phyloP scores from a whole-genome alignment of 2,797 vertebrate species.

The Siniperca scherzeri region DNA sequence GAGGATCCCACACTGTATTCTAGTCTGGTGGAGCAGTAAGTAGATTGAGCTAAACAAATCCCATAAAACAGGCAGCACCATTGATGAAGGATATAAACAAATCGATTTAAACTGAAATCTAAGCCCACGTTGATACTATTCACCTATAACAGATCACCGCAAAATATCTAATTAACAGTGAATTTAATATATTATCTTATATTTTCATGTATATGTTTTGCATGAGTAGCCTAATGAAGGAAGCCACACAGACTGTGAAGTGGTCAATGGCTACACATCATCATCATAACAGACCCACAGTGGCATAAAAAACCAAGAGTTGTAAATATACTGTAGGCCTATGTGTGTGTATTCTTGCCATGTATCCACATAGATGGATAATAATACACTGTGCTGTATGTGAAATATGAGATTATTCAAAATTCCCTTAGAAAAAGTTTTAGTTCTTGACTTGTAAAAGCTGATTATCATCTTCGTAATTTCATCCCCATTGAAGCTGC shows the following conservation, averaged over 20 bases:
- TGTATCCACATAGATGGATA: neutral
- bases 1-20: conserved; percentile 12
- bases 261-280: neutral
- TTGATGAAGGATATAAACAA: neutral
- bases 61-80: conserved; percentile 4
- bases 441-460: neutral
- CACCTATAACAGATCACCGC: neutral
- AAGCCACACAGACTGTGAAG: neutral
- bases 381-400: neutral
- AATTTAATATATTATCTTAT: neutral
- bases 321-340: neutral
- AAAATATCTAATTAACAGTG: neutral
- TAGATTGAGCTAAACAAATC: neutral
- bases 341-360: neutral
- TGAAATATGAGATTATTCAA: neutral
- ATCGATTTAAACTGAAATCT: neutral
- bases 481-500: neutral
- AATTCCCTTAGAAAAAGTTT: neutral
- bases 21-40: conserved; percentile 13
- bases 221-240: neutral
- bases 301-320: neutral
- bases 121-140: neutral
- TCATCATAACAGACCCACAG: conserved; percentile 14
- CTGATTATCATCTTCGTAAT: conserved; percentile 1
- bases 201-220: neutral